Evolutionary conservation across 2,888 invertebrate genomes (phyloP).

Genomic region (Tubulanus polymorphus): DNA sequence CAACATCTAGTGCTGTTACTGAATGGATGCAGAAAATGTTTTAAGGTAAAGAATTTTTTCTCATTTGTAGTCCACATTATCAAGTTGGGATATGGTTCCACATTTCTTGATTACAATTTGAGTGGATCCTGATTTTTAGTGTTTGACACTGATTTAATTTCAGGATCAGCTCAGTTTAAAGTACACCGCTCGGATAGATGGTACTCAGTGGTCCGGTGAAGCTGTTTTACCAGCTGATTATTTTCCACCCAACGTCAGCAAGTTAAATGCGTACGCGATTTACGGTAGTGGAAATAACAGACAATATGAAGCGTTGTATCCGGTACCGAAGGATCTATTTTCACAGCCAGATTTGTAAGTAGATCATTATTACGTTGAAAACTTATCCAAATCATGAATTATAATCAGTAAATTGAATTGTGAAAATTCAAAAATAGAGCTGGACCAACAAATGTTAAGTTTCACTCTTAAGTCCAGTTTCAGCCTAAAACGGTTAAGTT

Average conservation of each 20-base stretch:
- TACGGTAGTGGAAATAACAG: constrained; percentile 54
- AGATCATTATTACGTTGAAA: no score
- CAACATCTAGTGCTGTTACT: constrained; percentile 54
- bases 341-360: constrained; percentile 55
- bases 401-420: no score
- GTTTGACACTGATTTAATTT: not conserved
- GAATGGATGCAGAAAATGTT: constrained; percentile 52
- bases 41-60: constrained; percentile 41
- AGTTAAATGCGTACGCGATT: constrained; percentile 59
- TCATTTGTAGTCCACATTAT: not conserved
- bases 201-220: constrained; percentile 51
- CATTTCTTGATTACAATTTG: not conserved
- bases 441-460: not conserved
- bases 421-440: not conserved
- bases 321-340: constrained; percentile 50
- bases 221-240: constrained; percentile 55
- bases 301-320: constrained; percentile 55
- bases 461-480: no score
- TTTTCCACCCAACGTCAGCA: constrained; percentile 54
- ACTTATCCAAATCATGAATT: no score
- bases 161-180: constrained; percentile 48
- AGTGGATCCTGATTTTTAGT: no score
- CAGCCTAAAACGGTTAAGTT: no score
- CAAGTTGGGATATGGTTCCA: not conserved
- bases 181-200: constrained; percentile 35